Base-by-base conservation (phyloP, 2,797 vertebrate genomes). In the Gorsachius magnificus region DNA sequence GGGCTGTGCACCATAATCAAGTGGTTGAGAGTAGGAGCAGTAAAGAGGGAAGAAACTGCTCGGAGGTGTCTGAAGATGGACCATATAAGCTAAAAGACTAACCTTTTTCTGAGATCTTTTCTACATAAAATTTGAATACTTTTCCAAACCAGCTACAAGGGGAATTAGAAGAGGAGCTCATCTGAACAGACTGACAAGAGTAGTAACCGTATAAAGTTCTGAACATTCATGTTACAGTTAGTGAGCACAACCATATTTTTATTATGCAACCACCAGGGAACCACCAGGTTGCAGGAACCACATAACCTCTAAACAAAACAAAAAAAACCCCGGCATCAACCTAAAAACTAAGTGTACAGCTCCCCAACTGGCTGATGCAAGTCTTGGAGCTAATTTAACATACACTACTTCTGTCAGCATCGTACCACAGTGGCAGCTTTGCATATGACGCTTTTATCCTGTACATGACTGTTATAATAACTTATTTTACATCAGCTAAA, bases 391-490 rank as follows among this genome's bases (percentile, higher is more conserved):
- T 50, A 33, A 79, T 56, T 74, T 58, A 63, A 79, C 33, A 38
- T 5, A 45, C 28, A 5, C 31, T 51, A 4, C 76, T 60, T 31
- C 87, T 70, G 45, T n/a, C 16, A 65, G 25, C 35, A 54, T 3
- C 50, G 9, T 13, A 50, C 15, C 46, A 63, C 33, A n/a, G 12
- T 1, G 31, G 41, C 57, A 87, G 74, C 48, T 71, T 48, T 65
- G 31, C 50, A 68, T 2, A 13, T 4, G 36, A 21, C 61, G 46
- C 18, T 85, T 83, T 33, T 19, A 38, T 69, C 51, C 33, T 31
- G 0, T 10, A 26, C 28, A 5, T 6, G 5, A 63, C 21, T 1
- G 4, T 48, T 54, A 13, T 0, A 8, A 48, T 4, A 21, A 16
- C 16, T 77, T 66, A 33, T 51, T 90, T 60, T 35, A 79, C 9